A percentile compares a stretch with the other conserved stretches of the same genome.
phyloP scores from a whole-genome alignment of 2,797 vertebrate genomes.

The Hydrophis major region DNA sequence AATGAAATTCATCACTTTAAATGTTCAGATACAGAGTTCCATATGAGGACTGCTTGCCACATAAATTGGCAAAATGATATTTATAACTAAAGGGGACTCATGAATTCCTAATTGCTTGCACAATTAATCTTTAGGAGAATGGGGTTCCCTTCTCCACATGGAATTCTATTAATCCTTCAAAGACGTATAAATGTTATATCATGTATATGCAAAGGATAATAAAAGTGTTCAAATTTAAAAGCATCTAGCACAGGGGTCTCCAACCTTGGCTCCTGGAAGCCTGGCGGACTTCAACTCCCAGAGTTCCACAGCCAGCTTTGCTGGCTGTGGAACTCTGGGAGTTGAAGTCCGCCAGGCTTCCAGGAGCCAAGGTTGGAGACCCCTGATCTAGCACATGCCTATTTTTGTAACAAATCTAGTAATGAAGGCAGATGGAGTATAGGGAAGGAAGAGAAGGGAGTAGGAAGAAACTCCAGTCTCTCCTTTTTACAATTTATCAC shows the following conservation, averaged over 20 bases:
- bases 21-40: neutral
- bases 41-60: neutral
- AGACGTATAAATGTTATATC: neutral
- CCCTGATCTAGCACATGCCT: neutral
- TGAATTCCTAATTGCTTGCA: neutral
- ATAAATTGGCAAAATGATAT: neutral
- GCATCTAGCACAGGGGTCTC: neutral
- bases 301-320: no score
- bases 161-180: neutral
- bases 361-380: no score
- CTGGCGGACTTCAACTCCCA: no score
- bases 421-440: neutral
- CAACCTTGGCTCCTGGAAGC: no score
- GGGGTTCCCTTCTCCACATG: neutral
- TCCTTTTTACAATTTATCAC: neutral
- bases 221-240: neutral
- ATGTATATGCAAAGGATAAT: neutral
- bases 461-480: neutral
- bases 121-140: neutral
- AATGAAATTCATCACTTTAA: conserved; percentile 27
- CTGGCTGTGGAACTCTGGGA: no score
- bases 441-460: neutral
- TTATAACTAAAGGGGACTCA: neutral
- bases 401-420: neutral
- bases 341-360: no score